These are phyloP conservation scores for Eilema griseolum DNA, from an alignment of 2,888 invertebrate species.

Conservation along the genomic window DNA sequence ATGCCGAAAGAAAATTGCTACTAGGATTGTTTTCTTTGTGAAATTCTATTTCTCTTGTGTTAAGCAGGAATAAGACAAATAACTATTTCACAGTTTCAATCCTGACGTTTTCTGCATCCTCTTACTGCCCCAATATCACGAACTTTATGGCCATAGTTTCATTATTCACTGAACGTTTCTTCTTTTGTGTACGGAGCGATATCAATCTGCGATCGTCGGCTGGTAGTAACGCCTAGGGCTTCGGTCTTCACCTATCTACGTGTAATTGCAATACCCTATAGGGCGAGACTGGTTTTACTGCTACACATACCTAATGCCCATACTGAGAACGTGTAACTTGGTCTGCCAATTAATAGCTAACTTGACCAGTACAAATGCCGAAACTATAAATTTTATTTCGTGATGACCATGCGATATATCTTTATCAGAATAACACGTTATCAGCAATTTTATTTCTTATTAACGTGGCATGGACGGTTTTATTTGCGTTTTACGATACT, in stretches of 20 bases:
- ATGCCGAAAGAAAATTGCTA: too few species aligned
- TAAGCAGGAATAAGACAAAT: too few species aligned
- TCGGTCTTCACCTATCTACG: conserved; percentile 70
- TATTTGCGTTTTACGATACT: conserved; percentile 43
- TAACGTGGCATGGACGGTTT: conserved; percentile 41
- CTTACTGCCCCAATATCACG: conserved; percentile 27
- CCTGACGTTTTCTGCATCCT: neutral
- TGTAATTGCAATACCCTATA: conserved; percentile 78
- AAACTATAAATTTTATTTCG: conserved; percentile 68
- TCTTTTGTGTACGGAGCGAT: conserved; percentile 79
- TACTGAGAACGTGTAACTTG: conserved; percentile 69
- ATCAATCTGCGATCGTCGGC: conserved; percentile 79
- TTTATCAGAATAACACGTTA: conserved; percentile 56
- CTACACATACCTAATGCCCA: conserved; percentile 74
- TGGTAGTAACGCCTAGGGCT: conserved; percentile 72
- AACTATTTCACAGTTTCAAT: too few species aligned
- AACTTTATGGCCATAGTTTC: conserved; percentile 60
- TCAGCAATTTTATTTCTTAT: conserved; percentile 47
- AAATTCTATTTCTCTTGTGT: too few species aligned
- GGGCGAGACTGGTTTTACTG: conserved; percentile 72
- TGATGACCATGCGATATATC: conserved; percentile 60
- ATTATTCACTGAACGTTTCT: conserved; percentile 79
- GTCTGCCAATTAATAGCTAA: conserved; percentile 76
- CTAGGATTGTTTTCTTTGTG: too few species aligned
- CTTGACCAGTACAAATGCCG: conserved; percentile 59